Percentiles rank a stretch among this genome's conserved stretches.
These are phyloP conservation scores for Lasioglossum marginatum DNA, from an alignment of 2,888 invertebrate genomes.

Conservation along the genomic window DNA sequence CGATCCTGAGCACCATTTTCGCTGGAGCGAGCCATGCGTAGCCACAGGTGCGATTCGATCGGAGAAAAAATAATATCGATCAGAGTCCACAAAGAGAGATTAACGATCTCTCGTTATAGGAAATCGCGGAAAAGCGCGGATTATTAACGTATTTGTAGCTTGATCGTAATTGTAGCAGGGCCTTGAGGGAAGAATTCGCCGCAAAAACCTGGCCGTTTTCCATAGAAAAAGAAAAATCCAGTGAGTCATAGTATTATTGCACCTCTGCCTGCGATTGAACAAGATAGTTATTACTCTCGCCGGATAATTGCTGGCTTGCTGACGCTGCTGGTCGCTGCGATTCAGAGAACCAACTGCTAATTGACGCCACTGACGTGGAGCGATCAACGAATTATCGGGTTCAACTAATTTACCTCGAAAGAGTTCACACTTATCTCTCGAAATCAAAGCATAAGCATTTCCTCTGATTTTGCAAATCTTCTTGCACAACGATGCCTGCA, in stretches of 20 bases:
- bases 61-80: not conserved
- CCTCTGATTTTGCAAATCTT: not conserved
- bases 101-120: not conserved
- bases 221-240: conserved; percentile 18
- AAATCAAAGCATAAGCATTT: no score
- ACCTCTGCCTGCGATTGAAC: conserved; percentile 20
- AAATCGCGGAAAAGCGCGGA: conserved; percentile 30
- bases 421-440: not conserved
- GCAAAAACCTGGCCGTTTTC: conserved; percentile 22
- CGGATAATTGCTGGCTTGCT: conserved; percentile 1
- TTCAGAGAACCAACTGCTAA: conserved; percentile 5
- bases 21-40: not conserved
- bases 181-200: conserved; percentile 42
- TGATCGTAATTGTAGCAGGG: conserved; percentile 23
- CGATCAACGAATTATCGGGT: not conserved
- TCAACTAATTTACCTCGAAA: not conserved
- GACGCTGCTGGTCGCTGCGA: conserved; percentile 1
- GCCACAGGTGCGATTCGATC: not conserved
- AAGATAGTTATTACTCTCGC: conserved; percentile 15
- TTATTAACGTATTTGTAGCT: no score
- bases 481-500: not conserved
- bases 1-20: not conserved
- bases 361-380: not conserved
- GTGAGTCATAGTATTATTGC: conserved; percentile 41
- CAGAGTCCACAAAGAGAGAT: not conserved